These are phyloP conservation scores for Ellobium chinense DNA, from an alignment of 2,888 invertebrate species.

Conservation along the genomic window DNA sequence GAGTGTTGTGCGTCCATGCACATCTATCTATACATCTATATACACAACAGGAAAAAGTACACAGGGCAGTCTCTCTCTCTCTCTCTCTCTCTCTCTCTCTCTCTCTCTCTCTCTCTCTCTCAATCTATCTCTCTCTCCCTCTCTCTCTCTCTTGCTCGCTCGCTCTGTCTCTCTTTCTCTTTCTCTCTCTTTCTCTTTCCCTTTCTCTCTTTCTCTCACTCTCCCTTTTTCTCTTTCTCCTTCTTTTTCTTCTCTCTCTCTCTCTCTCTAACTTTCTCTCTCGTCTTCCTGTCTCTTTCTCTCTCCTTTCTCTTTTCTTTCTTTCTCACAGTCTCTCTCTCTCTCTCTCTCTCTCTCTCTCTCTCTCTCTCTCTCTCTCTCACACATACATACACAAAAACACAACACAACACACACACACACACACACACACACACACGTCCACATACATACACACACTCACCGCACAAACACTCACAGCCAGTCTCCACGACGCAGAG, in stretches of 20 bases:
- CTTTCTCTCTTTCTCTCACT: not conserved
- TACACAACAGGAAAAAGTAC: too few relatives aligned
- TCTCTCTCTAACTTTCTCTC: not conserved
- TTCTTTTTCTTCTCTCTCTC: not conserved
- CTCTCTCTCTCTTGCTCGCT: slow-evolving; percentile 32
- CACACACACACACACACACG: not conserved
- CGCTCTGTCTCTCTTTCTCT: slow-evolving; percentile 30
- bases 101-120: slow-evolving; percentile 22
- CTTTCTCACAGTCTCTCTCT: not conserved
- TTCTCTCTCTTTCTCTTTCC: slow-evolving; percentile 4
- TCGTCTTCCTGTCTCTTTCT: not conserved
- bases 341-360: not conserved
- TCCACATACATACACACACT: not conserved
- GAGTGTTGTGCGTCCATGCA: too few relatives aligned
- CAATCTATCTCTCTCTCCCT: slow-evolving; percentile 23
- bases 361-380: not conserved
- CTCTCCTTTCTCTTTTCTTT: not conserved
- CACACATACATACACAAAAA: too few relatives aligned
- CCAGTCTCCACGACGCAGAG: too few relatives aligned
- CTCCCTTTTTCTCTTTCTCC: not conserved
- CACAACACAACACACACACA: not conserved
- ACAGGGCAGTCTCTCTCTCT: slow-evolving; percentile 19
- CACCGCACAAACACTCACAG: not conserved
- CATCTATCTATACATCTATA: too few relatives aligned
- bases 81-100: slow-evolving; percentile 20